Evolutionary conservation across 2,797 vertebrate genomes (phyloP).

Genomic region (Epinephelus awoara): DNA sequence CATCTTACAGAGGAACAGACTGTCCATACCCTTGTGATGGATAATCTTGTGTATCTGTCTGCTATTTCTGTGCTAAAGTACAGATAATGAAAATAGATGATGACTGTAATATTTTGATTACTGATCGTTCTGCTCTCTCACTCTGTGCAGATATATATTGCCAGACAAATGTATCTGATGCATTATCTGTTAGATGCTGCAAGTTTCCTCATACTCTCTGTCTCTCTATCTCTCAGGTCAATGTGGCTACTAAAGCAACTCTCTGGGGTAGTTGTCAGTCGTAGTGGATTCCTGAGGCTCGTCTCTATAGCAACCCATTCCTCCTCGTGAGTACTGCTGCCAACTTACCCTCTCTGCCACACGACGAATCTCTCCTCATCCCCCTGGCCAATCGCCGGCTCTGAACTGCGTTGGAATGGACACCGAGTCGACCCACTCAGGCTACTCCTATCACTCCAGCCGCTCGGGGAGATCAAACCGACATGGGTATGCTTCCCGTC

Average conservation of each 20-base stretch:
- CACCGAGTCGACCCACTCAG: conserved; percentile 97
- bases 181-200: conserved; percentile 14
- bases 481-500: conserved; percentile 88
- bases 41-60: conserved; percentile 2
- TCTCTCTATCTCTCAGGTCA: conserved; percentile 70
- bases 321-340: conserved; percentile 59
- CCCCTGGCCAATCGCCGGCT: conserved; percentile 56
- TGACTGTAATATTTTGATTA: background rate
- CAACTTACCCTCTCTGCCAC: conserved; percentile 49
- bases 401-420: conserved; percentile 88
- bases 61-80: background rate
- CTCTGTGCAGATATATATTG: background rate
- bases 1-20: background rate
- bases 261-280: conserved; percentile 67
- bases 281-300: conserved; percentile 68
- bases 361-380: conserved; percentile 59
- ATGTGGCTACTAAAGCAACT: conserved; percentile 67
- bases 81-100: background rate
- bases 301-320: conserved; percentile 75
- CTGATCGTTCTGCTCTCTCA: background rate
- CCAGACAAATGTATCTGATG: background rate
- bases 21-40: conserved; percentile 1
- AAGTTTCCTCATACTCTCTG: conserved; percentile 5
- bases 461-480: conserved; percentile 95
- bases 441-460: conserved; percentile 95